phyloP scores from a whole-genome alignment of 2,888 invertebrate species.

The Acronicta aceris region DNA sequence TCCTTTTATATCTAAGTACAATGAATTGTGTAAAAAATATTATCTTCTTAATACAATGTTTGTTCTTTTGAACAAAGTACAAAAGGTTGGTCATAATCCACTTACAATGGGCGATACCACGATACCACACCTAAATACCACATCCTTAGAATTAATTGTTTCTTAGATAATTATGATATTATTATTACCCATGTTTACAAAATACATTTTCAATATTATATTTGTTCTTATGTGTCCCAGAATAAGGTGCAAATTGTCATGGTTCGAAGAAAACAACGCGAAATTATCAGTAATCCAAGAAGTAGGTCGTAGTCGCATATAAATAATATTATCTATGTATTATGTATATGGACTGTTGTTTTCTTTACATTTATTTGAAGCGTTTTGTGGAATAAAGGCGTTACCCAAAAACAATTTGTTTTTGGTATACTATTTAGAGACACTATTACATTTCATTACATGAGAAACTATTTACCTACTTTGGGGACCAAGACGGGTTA shows the following conservation, averaged over 20 bases:
- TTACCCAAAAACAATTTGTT: too few species aligned
- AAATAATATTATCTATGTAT: background rate
- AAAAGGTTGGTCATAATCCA: background rate
- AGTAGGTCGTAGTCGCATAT: background rate
- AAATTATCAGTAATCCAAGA: background rate
- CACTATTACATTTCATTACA: too few species aligned
- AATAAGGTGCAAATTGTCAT: background rate
- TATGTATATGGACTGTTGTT: background rate
- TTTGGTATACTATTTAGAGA: too few species aligned
- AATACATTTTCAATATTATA: background rate
- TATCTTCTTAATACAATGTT: background rate
- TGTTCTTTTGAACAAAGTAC: background rate
- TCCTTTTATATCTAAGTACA: background rate
- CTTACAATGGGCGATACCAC: too few species aligned
- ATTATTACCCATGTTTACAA: too few species aligned
- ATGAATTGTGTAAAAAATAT: background rate
- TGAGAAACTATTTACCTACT: too few species aligned
- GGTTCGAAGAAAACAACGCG: background rate
- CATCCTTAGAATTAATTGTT: too few species aligned
- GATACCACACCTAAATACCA: too few species aligned
- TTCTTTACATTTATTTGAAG: too few species aligned
- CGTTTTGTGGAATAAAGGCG: too few species aligned
- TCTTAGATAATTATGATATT: too few species aligned
- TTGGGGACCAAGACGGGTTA: too few species aligned
- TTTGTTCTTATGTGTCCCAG: background rate